A percentile compares a stretch with the other conserved stretches of the same genome.
phyloP scores from a whole-genome alignment of 1,140 invertebrate species.

The Laupala kohalensis region DNA sequence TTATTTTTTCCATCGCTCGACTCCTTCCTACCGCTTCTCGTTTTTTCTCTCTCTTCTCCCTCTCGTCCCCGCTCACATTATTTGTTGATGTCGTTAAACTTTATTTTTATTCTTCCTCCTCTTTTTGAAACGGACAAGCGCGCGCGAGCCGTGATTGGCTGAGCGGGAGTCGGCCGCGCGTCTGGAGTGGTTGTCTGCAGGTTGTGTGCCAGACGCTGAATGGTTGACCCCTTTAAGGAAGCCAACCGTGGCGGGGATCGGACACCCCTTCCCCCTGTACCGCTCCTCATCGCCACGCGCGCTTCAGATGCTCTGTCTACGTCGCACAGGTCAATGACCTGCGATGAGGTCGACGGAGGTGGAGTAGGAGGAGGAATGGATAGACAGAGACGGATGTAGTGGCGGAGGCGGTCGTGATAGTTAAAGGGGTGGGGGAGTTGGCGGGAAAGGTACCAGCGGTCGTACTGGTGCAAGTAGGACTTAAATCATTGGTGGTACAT shows the following conservation, averaged over 20 bases:
- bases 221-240: conserved; percentile 9
- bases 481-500: no score
- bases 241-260: conserved; percentile 1
- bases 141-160: background rate
- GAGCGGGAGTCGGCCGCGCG: background rate
- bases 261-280: background rate
- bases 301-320: background rate
- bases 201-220: conserved; percentile 1
- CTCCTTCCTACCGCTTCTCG: background rate
- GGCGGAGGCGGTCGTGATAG: no score
- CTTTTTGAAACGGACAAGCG: background rate
- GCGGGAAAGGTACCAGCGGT: no score
- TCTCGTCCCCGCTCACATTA: background rate
- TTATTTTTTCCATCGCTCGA: background rate
- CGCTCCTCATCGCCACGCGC: background rate
- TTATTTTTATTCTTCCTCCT: background rate
- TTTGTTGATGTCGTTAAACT: background rate
- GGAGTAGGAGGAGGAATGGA: background rate
- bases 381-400: no score
- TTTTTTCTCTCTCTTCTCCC: background rate
- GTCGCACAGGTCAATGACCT: background rate
- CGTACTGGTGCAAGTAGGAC: no score
- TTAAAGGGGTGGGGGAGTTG: no score
- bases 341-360: no score
- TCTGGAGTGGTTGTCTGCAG: conserved; percentile 1